These are phyloP conservation scores for Manacus vitellinus DNA, from an alignment of 2,113 vertebrate species.

Conservation along the genomic window DNA sequence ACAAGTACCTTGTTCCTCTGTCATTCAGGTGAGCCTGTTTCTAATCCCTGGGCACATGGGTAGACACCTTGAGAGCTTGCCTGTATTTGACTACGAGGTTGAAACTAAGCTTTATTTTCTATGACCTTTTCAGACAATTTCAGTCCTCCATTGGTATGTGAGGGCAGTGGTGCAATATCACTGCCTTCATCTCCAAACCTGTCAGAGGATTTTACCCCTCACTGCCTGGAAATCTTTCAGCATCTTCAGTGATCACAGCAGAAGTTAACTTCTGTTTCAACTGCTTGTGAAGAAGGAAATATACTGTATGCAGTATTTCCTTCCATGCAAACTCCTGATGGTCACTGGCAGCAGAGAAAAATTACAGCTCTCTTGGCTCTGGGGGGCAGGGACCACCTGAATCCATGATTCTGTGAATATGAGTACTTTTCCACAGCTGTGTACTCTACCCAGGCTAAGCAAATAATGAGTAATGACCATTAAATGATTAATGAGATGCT, in stretches of 20 bases:
- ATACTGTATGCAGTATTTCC: not conserved
- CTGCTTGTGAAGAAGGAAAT: not conserved
- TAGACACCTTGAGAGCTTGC: not conserved
- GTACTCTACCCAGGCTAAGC: not conserved
- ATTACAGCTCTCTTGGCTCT: not conserved
- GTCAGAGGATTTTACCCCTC: not conserved
- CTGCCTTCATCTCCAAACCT: not conserved
- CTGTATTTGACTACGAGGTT: not conserved
- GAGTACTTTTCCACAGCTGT: not conserved
- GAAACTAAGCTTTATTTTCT: not conserved
- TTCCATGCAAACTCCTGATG: not conserved
- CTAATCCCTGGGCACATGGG: not conserved
- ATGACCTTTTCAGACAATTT: not conserved
- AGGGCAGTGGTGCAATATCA: not conserved
- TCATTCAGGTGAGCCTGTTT: not conserved
- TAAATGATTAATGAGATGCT: constrained; percentile 19
- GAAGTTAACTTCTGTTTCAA: not conserved
- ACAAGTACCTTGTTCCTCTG: not conserved
- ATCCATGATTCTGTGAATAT: not conserved
- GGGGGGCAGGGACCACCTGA: not conserved
- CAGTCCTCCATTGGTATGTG: too few relatives aligned
- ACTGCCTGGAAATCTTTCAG: not conserved
- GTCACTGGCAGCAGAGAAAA: not conserved
- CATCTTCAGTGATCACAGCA: not conserved
- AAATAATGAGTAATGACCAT: not conserved